Base-by-base conservation (phyloP, 2,113 vertebrate genomes). In the Taxidea taxus region DNA sequence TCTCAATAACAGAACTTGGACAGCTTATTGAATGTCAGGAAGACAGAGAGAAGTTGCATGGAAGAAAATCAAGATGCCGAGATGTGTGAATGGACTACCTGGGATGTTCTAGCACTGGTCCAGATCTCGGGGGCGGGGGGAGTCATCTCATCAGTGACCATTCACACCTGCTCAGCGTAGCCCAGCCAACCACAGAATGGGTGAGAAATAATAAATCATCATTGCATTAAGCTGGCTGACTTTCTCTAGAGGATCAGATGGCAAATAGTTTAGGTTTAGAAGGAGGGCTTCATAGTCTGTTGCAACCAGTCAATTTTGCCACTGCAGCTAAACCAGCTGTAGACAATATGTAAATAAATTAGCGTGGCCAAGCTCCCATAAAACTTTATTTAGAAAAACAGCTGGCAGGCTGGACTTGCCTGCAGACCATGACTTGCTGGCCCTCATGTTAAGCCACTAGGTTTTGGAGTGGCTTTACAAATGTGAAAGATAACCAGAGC, bases 351-450 rank as follows among this genome's bases (percentile, higher is more conserved):
- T 72, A 72, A 87, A 39, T 68, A 39, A 78, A n/a, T 42, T 15
- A 31, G 1, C 8, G 4, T 34, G 84, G 42, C 13, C 20, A 25
- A 42, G 29, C 70, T 54, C 60, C 80, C 37, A 39, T 78, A 83
- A 83, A 62, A 62, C 86, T 90, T 94, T 85, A 89, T 90, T 92
- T 75, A 70, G n/a, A 90, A 39, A 29, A 64, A 93, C 58, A 95
- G 47, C 25, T 91, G 82, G 83, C 54, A 58, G 68, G 39, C 75
- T 20, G 39, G 56, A 44, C 58, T 60, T 88, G 39, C n/a, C 83
- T 72, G n/a, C 62, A 56, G 81, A 77, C 20, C 5, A n/a, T 42
- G 15, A 86, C 90, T 90, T 94, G 60, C 58, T 16, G 8, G 25
- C 42, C 37, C 4, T 42, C 16, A 5, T n/a, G 51, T 75, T 84